phyloP scores from a whole-genome alignment of 2,888 invertebrate genomes.

The Caradrina kadenii region DNA sequence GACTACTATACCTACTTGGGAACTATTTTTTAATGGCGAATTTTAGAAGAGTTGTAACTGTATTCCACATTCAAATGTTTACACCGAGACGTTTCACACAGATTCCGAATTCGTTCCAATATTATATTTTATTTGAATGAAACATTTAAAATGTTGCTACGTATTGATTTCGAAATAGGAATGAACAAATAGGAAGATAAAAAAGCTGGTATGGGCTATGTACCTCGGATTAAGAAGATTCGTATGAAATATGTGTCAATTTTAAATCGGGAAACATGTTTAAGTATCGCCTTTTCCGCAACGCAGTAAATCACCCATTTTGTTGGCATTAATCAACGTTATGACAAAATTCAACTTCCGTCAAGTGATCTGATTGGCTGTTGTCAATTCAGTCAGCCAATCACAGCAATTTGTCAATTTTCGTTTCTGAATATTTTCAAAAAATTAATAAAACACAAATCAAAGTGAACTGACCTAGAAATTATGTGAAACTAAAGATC shows the following conservation, averaged over 20 bases:
- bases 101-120: constrained; percentile 25
- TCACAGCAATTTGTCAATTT: neutral
- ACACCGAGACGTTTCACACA: constrained; percentile 9
- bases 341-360: neutral
- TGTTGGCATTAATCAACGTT: neutral
- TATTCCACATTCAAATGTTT: constrained; percentile 34
- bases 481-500: constrained; percentile 50
- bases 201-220: too few species aligned
- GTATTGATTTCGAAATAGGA: too few species aligned
- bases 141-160: too few species aligned
- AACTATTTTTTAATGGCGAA: constrained; percentile 19
- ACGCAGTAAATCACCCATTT: too few species aligned
- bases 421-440: neutral
- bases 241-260: too few species aligned
- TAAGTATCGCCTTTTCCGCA: too few species aligned
- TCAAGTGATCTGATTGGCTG: neutral
- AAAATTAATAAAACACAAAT: constrained; percentile 28
- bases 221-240: too few species aligned
- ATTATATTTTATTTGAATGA: too few species aligned
- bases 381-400: neutral
- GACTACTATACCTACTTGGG: too few species aligned
- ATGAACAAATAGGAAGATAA: too few species aligned
- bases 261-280: too few species aligned
- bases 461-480: constrained; percentile 54
- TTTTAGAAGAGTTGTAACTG: constrained; percentile 34